Evolutionary conservation across 2,888 invertebrate species (phyloP).

Genomic region (Heliconius charithonia): DNA sequence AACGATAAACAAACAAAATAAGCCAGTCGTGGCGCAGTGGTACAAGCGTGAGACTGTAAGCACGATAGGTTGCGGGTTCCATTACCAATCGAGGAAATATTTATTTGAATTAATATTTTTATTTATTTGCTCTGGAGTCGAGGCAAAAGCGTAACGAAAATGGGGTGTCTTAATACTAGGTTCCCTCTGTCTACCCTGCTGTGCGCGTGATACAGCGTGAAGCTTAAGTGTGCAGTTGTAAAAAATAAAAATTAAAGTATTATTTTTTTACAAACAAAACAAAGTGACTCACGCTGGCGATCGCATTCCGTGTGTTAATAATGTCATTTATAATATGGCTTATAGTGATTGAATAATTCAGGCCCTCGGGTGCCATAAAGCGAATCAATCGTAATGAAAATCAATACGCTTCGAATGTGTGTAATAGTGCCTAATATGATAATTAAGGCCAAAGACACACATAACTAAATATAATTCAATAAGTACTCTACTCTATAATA

Average conservation of each 20-base stretch:
- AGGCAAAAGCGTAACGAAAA: too few species aligned
- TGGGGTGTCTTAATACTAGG: too few species aligned
- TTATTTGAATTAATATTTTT: too few species aligned
- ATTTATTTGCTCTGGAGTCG: too few species aligned
- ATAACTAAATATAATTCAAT: neutral
- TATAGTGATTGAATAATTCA: conserved; percentile 21
- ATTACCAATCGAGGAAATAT: too few species aligned
- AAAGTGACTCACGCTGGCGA: conserved; percentile 29
- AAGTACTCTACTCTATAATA: too few species aligned
- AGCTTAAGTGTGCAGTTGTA: too few species aligned
- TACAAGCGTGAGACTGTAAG: too few species aligned
- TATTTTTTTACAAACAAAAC: conserved; percentile 20
- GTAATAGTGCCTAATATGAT: conserved; percentile 8
- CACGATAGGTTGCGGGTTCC: too few species aligned
- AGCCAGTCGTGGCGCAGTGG: neutral
- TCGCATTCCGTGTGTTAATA: conserved; percentile 23
- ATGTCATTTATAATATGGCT: neutral
- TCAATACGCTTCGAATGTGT: conserved; percentile 7
- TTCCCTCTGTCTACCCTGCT: too few species aligned
- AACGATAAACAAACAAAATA: conserved; percentile 37
- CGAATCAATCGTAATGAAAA: conserved; percentile 19
- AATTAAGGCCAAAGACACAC: neutral
- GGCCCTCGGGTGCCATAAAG: conserved; percentile 1
- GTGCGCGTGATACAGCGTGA: too few species aligned
- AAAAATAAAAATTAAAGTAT: too few species aligned